These are phyloP conservation scores for Byasa hedistus DNA, from an alignment of 2,888 invertebrate species.

Conservation along the genomic window DNA sequence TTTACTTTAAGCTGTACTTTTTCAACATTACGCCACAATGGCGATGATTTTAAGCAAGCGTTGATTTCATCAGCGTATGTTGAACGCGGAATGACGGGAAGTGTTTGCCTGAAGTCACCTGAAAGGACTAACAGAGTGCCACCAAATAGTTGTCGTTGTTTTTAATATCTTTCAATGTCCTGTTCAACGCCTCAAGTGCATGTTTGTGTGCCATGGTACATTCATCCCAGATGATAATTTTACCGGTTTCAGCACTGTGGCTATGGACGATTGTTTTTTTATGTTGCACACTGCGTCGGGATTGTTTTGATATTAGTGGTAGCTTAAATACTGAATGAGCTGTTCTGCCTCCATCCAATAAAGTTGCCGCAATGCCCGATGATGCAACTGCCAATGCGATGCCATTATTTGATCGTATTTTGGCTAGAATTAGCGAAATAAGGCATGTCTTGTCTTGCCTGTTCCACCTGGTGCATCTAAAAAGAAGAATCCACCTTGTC, in stretches of 20 bases:
- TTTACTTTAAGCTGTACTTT: neutral
- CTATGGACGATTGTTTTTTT: constrained; percentile 41
- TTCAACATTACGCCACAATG: neutral
- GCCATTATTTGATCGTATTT: constrained; percentile 27
- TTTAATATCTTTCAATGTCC: no score
- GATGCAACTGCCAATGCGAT: constrained; percentile 34
- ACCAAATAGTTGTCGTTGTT: no score
- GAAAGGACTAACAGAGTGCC: no score
- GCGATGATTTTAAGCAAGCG: neutral
- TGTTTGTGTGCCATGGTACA: constrained; percentile 37
- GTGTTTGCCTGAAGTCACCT: no score
- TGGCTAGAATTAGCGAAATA: constrained; percentile 29
- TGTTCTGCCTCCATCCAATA: constrained; percentile 32
- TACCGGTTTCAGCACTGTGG: constrained; percentile 37
- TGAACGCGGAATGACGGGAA: no score
- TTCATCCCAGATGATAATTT: constrained; percentile 37
- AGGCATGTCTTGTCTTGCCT: constrained; percentile 28
- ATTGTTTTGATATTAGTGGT: constrained; percentile 37
- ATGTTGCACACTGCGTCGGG: constrained; percentile 39
- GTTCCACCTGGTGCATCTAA: constrained; percentile 31
- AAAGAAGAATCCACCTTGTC: no score
- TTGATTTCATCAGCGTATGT: no score
- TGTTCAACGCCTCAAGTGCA: constrained; percentile 36
- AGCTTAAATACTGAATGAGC: constrained; percentile 32
- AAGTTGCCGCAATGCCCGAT: no score